Evolutionary conservation across 1,140 invertebrate species (phyloP).

Genomic region (Neomicropteryx cornuta): DNA sequence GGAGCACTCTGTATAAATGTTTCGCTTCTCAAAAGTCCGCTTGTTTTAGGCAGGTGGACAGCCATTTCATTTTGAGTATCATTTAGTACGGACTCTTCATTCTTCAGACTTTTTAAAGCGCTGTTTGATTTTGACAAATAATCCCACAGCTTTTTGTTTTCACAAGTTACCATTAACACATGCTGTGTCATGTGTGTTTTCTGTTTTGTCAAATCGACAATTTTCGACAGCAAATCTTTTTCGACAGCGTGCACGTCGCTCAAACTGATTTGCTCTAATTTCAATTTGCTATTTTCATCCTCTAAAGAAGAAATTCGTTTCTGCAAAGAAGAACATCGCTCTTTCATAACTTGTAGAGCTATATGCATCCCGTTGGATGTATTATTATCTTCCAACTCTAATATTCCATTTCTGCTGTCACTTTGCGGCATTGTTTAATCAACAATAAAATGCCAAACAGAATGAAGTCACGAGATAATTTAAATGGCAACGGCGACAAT

Average conservation of each 20-base stretch:
- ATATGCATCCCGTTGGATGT: too few relatives aligned
- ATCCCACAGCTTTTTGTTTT: slow-evolving; percentile 68
- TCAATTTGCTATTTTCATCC: slow-evolving; percentile 59
- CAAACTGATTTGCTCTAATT: slow-evolving; percentile 37
- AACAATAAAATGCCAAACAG: too few relatives aligned
- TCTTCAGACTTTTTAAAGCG: slow-evolving; percentile 17
- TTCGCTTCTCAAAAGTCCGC: slow-evolving; percentile 42
- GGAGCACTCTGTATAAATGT: slow-evolving; percentile 51
- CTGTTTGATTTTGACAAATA: slow-evolving; percentile 49
- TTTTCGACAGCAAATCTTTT: slow-evolving; percentile 38
- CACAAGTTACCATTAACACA: slow-evolving; percentile 64
- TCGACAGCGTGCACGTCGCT: slow-evolving; percentile 30
- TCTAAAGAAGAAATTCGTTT: slow-evolving; percentile 53
- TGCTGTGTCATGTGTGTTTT: slow-evolving; percentile 64
- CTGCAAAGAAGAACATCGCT: slow-evolving; percentile 63
- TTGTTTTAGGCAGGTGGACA: slow-evolving; percentile 11
- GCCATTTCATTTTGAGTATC: slow-evolving; percentile 1
- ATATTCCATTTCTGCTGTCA: too few relatives aligned
- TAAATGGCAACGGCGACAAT: too few relatives aligned
- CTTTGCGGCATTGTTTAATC: too few relatives aligned
- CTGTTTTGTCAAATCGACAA: slow-evolving; percentile 56
- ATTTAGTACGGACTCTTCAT: slow-evolving; percentile 15
- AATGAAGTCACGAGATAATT: too few relatives aligned
- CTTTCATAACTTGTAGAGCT: slow-evolving; percentile 67
- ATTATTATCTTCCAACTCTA: too few relatives aligned